These are phyloP conservation scores for Poeciliopsis prolifica DNA, from an alignment of 2,113 vertebrate genomes.

Conservation along the genomic window DNA sequence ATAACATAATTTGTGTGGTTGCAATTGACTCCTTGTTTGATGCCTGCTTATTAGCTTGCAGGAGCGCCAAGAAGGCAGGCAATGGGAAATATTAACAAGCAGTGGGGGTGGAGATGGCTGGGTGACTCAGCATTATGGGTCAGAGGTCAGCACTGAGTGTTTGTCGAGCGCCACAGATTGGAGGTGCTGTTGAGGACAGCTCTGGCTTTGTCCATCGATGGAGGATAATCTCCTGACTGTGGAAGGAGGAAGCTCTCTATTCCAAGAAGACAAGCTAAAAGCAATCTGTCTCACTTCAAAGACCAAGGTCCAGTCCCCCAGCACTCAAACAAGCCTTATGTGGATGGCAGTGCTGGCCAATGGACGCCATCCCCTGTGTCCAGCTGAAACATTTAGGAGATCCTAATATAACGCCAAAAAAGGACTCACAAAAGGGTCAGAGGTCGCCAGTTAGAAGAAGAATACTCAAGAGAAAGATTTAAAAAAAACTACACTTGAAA, in stretches of 20 bases:
- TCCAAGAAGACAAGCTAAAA: slow-evolving; percentile 77
- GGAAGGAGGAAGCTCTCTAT: slow-evolving; percentile 76
- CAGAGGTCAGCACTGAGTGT: slow-evolving; percentile 67
- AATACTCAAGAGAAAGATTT: too few species aligned
- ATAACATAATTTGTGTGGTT: slow-evolving; percentile 48
- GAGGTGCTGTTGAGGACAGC: slow-evolving; percentile 48
- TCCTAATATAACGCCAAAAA: not conserved
- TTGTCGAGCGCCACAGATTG: slow-evolving; percentile 54
- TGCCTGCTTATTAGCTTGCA: slow-evolving; percentile 39
- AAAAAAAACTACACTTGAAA: too few species aligned
- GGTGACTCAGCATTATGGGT: slow-evolving; percentile 69
- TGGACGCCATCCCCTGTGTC: slow-evolving; percentile 52
- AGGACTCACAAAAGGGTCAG: not conserved
- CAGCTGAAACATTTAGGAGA: slow-evolving; percentile 39
- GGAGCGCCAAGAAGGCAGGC: slow-evolving; percentile 4
- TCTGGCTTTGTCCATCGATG: slow-evolving; percentile 72
- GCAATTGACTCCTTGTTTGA: slow-evolving; percentile 57
- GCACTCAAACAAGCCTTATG: slow-evolving; percentile 22
- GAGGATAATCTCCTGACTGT: slow-evolving; percentile 78
- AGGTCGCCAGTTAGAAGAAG: too few species aligned
- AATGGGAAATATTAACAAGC: slow-evolving; percentile 35
- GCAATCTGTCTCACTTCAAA: slow-evolving; percentile 80
- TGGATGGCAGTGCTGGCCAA: slow-evolving; percentile 54
- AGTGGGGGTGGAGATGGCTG: slow-evolving; percentile 19
- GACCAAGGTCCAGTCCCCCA: slow-evolving; percentile 17